phyloP scores from a whole-genome alignment of 2,113 vertebrate genomes.

The Diadophis punctatus region DNA sequence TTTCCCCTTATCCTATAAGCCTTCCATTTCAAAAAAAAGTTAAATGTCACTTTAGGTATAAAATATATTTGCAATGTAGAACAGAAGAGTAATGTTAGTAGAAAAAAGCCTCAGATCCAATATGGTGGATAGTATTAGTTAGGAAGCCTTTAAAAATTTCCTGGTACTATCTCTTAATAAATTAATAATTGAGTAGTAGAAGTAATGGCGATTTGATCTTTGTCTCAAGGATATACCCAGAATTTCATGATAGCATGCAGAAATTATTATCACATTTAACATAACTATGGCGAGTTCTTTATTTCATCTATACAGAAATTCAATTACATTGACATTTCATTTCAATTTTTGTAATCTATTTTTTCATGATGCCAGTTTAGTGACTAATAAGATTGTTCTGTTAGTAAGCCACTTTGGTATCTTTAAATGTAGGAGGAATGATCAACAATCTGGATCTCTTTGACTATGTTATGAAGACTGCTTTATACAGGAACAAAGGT shows the following conservation, averaged over 20 bases:
- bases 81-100: too few species aligned
- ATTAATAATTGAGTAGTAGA: slow-evolving; percentile 4
- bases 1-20: not conserved
- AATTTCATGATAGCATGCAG: not conserved
- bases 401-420: not conserved
- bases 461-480: not conserved
- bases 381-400: not conserved
- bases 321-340: not conserved
- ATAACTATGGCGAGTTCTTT: not conserved
- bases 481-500: not conserved
- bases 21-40: not conserved
- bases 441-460: not conserved
- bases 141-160: not conserved
- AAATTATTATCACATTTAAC: not conserved
- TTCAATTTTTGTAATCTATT: not conserved
- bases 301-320: not conserved
- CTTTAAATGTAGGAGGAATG: not conserved
- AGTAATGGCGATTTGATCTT: not conserved
- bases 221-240: slow-evolving; percentile 19
- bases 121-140: not conserved
- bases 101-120: not conserved
- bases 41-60: not conserved
- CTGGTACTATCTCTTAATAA: not conserved
- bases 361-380: not conserved
- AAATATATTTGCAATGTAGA: not conserved